Evolutionary conservation across 2,888 invertebrate genomes (phyloP).

Genomic region (Eupithecia abbreviata): DNA sequence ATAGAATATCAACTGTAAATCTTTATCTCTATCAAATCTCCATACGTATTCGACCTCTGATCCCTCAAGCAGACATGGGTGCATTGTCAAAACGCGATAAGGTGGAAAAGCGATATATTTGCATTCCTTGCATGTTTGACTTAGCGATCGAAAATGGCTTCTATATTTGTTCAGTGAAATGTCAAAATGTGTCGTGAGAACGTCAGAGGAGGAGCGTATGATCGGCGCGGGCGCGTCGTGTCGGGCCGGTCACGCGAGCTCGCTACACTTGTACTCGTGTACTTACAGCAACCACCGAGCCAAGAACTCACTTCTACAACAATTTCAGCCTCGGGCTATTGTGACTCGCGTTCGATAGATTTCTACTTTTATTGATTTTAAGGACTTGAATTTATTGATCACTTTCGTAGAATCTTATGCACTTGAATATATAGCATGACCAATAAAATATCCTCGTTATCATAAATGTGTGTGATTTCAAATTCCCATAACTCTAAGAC

Average conservation of each 20-base stretch:
- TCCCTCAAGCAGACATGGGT: constrained; percentile 52
- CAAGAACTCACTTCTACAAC: constrained; percentile 50
- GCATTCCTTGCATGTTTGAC: constrained; percentile 65
- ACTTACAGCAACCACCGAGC: constrained; percentile 41
- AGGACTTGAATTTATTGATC: constrained; percentile 13
- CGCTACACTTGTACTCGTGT: constrained; percentile 62
- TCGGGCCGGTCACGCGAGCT: constrained; percentile 73
- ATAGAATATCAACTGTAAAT: constrained; percentile 52
- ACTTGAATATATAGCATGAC: not conserved
- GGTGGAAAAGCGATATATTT: constrained; percentile 58
- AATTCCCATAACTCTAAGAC: constrained; percentile 6
- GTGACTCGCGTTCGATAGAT: constrained; percentile 49
- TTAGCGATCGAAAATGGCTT: constrained; percentile 75
- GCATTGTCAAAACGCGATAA: constrained; percentile 55
- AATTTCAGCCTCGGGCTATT: constrained; percentile 68
- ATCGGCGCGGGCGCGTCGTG: constrained; percentile 66
- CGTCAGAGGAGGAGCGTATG: constrained; percentile 64
- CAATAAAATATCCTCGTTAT: constrained; percentile 3
- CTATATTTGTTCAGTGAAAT: constrained; percentile 80
- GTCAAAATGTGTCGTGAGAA: constrained; percentile 82
- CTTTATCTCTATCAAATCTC: constrained; percentile 60
- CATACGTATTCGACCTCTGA: constrained; percentile 56
- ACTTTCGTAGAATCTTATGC: constrained; percentile 22
- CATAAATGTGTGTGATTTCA: constrained; percentile 8
- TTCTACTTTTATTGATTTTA: constrained; percentile 31